Evolutionary conservation across 2,888 invertebrate species (phyloP), one percentile per base, ranked within the genome.

Genomic region (Tricholauxania praeusta): DNA sequence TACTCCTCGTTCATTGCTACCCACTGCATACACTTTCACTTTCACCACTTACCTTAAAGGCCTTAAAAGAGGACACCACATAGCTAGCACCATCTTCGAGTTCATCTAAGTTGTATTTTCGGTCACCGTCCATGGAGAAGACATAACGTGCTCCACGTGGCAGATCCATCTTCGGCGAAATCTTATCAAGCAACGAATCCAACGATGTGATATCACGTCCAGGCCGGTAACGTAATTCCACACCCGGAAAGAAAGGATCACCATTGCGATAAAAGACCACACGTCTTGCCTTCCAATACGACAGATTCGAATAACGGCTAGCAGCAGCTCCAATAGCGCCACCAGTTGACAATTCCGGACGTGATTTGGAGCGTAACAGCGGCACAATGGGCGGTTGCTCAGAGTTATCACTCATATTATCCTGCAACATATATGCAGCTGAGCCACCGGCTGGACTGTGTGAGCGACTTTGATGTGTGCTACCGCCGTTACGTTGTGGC

Each of bases 221-320:
- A 0, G 96, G 95, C 77, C 95, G 94, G 84, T 97, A 96, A 80
- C 94, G 90, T 84, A 94, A 93, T 86, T 96, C 96, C 52, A 96
- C 92, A 0, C 97, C 96, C 17, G 95, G 95, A 84, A 94, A 96
- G 84, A 96, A 95, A 0, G 96, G 94, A 85, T 97, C 97, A 4
- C 97, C 97, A 90, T 97, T 98, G 85, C 95, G 92, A 88, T 94
- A 97, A 88, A 98, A 97, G 1, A 94, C 93, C 73, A 97, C 94
- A 68, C 96, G 89, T 74, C 95, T 89, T 1, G 96, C 95, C 82
- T 94, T 92, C 96, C 96, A 96, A 84, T 94, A 95, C 77, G 94
- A 94, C 68, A 95, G 90, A 86, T 95, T 94, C 77, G 92, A 92
- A 87, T 94, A 95, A 80, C 92, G 87, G 84, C 88, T 89, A 65